Conservation (phyloP, 64 coral and sea anemone species). For the Montipora foliosa region DNA sequence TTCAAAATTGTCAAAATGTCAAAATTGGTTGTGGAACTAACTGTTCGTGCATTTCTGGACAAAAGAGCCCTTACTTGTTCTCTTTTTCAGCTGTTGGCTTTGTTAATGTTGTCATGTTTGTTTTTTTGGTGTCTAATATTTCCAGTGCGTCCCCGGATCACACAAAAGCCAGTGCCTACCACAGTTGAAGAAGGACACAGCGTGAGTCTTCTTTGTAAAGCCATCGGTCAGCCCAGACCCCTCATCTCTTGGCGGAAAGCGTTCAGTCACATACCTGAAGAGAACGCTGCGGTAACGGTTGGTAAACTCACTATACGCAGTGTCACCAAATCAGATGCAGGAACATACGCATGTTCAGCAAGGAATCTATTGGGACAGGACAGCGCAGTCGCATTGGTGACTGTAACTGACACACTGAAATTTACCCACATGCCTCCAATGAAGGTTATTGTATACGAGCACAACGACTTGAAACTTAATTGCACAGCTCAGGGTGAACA, state of each 20-base stretch:
- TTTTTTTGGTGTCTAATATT: background rate
- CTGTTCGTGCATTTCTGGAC: no score
- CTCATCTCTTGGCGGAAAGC: constrained; percentile 48
- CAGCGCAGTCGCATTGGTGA: background rate
- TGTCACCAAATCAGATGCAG: background rate
- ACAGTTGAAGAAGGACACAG: constrained; percentile 40
- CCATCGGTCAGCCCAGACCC: constrained; percentile 42
- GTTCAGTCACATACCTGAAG: background rate
- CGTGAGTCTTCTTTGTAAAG: constrained; percentile 13
- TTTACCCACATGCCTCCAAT: background rate
- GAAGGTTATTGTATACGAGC: background rate
- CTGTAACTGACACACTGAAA: constrained; percentile 18
- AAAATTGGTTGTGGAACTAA: no score
- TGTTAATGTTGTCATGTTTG: background rate
- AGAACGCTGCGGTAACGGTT: background rate
- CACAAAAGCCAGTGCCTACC: background rate
- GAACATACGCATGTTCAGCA: constrained; percentile 33
- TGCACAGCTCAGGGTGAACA: background rate
- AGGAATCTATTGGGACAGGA: constrained; percentile 21
- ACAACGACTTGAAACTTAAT: background rate
- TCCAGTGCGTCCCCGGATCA: constrained; percentile 12
- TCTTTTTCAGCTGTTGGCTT: no score
- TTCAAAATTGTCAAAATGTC: no score
- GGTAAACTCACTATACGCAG: constrained; percentile 6
- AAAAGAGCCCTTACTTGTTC: no score